A percentile compares a stretch with the other conserved stretches of the same genome.
phyloP scores from a whole-genome alignment of 2,797 vertebrate species.

The Echiichthys vipera region DNA sequence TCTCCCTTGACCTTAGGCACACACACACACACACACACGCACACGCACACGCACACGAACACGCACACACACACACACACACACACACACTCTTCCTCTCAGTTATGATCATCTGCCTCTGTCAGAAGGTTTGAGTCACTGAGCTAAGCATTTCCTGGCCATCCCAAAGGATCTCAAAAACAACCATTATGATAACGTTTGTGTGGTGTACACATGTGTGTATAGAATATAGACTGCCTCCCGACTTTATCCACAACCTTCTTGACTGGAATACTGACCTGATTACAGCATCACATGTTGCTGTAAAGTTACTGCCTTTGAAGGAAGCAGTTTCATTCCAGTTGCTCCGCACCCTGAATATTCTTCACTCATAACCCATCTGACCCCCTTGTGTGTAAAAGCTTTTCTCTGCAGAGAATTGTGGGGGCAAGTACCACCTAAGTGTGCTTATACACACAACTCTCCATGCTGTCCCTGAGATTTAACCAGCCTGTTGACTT shows the following conservation, averaged over 20 bases:
- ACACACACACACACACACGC: background rate
- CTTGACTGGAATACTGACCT: slow-evolving; percentile 11
- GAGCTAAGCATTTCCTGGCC: slow-evolving; percentile 72
- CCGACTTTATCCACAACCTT: slow-evolving; percentile 19
- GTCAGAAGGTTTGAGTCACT: slow-evolving; percentile 68
- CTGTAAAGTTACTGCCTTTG: background rate
- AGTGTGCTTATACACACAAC: slow-evolving; percentile 43
- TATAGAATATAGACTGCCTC: background rate
- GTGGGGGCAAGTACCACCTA: slow-evolving; percentile 60
- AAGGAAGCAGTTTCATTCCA: slow-evolving; percentile 9
- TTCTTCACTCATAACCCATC: slow-evolving; percentile 29
- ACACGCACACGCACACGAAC: background rate
- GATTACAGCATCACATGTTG: background rate
- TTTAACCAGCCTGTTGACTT: slow-evolving; percentile 79
- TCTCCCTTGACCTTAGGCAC: slow-evolving; percentile 66
- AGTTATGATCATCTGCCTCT: slow-evolving; percentile 66
- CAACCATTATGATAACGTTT: slow-evolving; percentile 35
- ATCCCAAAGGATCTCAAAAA: slow-evolving; percentile 64
- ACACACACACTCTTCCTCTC: background rate
- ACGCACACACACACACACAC: background rate
- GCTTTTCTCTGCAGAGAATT: slow-evolving; percentile 45
- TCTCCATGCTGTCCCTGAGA: slow-evolving; percentile 60
- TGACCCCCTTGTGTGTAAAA: slow-evolving; percentile 48
- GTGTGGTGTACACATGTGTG: slow-evolving; percentile 14
- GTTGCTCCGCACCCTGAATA: slow-evolving; percentile 20